These are phyloP conservation scores for Drosophila monieri DNA, from an alignment of 2,888 invertebrate species.

Conservation along the genomic window DNA sequence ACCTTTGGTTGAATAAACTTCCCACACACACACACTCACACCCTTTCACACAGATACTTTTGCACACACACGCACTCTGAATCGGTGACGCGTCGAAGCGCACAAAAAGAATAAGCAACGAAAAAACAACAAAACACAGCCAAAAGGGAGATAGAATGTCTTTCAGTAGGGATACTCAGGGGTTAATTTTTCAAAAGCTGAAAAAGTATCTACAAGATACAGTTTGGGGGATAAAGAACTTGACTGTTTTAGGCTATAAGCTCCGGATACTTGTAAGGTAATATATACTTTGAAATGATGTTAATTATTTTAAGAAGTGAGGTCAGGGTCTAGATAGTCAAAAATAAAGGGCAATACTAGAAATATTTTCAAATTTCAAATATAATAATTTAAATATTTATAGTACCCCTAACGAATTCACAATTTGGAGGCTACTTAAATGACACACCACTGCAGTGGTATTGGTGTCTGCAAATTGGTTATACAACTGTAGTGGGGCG, in stretches of 20 bases:
- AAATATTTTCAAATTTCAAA: too few species aligned
- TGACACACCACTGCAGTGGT: constrained; percentile 47
- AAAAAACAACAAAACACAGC: constrained; percentile 44
- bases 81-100: constrained; percentile 69
- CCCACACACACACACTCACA: constrained; percentile 33
- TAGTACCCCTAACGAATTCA: constrained; percentile 28
- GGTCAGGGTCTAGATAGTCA: background rate
- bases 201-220: background rate
- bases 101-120: constrained; percentile 59
- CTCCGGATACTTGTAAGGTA: too few species aligned
- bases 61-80: constrained; percentile 27
- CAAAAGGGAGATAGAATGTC: constrained; percentile 65
- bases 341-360: background rate
- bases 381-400: background rate
- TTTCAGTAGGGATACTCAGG: constrained; percentile 44
- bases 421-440: constrained; percentile 68
- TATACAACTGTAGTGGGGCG: constrained; percentile 33
- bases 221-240: background rate
- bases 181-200: constrained; percentile 1
- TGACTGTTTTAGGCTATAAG: too few species aligned
- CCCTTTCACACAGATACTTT: constrained; percentile 3
- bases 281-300: too few species aligned
- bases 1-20: constrained; percentile 80
- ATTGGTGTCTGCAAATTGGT: constrained; percentile 64
- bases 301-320: too few species aligned